Evolutionary conservation across 2,888 invertebrate species (phyloP), one percentile per base, ranked within the genome.

Genomic region (Drosophila ezoana): DNA sequence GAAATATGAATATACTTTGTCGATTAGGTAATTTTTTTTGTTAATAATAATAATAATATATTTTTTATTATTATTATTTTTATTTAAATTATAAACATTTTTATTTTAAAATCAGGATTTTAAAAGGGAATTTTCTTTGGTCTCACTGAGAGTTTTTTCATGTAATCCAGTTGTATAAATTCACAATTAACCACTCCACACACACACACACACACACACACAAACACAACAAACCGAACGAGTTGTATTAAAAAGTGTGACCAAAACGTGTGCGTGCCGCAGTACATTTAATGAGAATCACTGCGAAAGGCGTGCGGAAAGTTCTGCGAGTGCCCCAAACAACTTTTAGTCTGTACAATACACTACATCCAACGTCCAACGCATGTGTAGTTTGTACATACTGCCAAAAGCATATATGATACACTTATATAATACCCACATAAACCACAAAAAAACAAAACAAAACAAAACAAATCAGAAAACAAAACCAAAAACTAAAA

Each of bases 371-470:
- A 23, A 48, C n/a, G 63, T 4, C 18, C 63, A 56, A 51, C 58
- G 59, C 64, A 64, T 49, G 64, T 56, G 53, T 67, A 67, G 72
- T 38, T 43, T 75, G 76, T 75, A 57, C 71, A 62, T 75, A 74
- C 71, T 43, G 52, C 20, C 10, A 18, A 37, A 18, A 33, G 16
- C 35, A 20, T 52, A 33, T 62, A 32, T 33, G 37, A 47, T 70
- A 38, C 41, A 49, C 45, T 33, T 23, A 37, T 13, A n/a, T 45
- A 54, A 37, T 72, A 37, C 32, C 18, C 67, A 65, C 52, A 35
- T 53, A 16, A 28, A 14, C 52, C 32, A 45, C 18, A 38, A 23
- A 1, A n/a, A n/a, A 33, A 48, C 23, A 33, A 33, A 11, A 56
- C 4, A 43, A 44, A 32, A 9, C 32, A 38, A 11, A 44, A 28